phyloP scores from a whole-genome alignment of 2,113 vertebrate genomes.

The Silurus asotus region DNA sequence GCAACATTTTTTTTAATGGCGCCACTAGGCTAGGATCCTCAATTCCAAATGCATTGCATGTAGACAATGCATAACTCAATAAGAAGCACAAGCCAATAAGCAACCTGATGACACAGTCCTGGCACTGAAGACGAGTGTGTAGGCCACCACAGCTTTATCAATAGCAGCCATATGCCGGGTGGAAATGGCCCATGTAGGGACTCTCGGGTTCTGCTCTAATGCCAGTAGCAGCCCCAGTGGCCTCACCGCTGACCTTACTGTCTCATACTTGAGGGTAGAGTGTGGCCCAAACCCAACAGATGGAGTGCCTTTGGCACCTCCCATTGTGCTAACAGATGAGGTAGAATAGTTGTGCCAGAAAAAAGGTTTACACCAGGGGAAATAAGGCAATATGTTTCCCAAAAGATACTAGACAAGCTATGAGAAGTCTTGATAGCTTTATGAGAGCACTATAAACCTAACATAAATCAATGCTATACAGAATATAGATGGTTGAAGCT shows the following conservation, averaged over 20 bases:
- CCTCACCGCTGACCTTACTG: conserved; percentile 66
- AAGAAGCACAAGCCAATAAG: conserved; percentile 15
- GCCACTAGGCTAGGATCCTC: neutral
- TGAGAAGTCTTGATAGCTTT: conserved; percentile 27
- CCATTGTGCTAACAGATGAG: conserved; percentile 70
- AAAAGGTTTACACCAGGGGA: conserved; percentile 50
- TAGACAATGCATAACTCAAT: neutral
- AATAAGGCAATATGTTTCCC: conserved; percentile 33
- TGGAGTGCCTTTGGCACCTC: conserved; percentile 67
- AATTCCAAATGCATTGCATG: neutral
- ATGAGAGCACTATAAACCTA: neutral
- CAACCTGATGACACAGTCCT: conserved; percentile 42
- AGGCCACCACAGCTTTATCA: conserved; percentile 60
- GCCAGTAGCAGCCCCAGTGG: conserved; percentile 44
- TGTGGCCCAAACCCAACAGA: conserved; percentile 66
- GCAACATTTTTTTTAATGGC: neutral
- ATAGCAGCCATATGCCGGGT: conserved; percentile 65
- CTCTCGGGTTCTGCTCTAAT: conserved; percentile 42
- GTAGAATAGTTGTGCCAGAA: conserved; percentile 42
- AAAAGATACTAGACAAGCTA: conserved; percentile 28
- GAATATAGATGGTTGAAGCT: neutral
- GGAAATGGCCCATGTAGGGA: conserved; percentile 55
- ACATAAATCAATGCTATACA: neutral
- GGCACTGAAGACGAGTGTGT: conserved; percentile 38
- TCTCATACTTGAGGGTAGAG: conserved; percentile 60